Base-by-base conservation (phyloP, 2,113 vertebrate species). In the Lamprologus sp. region DNA sequence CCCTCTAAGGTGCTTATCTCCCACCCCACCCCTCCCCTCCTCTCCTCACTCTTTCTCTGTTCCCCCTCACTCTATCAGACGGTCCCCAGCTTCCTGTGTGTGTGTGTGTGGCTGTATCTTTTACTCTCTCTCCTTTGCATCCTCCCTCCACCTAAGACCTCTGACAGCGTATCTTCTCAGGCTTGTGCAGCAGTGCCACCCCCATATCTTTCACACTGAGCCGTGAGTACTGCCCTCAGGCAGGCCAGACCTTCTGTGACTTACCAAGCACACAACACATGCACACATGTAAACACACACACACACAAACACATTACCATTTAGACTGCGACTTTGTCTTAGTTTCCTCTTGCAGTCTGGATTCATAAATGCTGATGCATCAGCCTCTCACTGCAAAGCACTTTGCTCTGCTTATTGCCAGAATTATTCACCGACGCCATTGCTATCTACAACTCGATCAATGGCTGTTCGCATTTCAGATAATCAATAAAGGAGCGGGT, bases 1-100 rank as follows among this genome's bases (percentile, higher is more conserved):
- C 92, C 89, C 92, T 94, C 92, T 88, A 75, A 90, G 90, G 90
- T 79, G 70, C 89, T 93, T 93, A 92, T 94, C 93, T 92, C 79
- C 60, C 90, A 92, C 88, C 79, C 60, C 90, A 92, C 88, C 81
- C 85, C 85, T 75, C 49, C 89, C 83, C 81, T 83, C 87, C 53
- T 47, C 81, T 87, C 83, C 86, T 79, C 79, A 40, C 83, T 90
- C 81, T 84, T 47, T 17, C 28, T 79, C 55, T 81, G 26, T 9
- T 12, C 28, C 56, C 65, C 23, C 83, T 90, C 84, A 54, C 84
- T 88, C 81, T 87, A 45, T 90, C 82, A 77, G 89, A 23, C 40
- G 55, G 87, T 88, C 77, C 85, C 77, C 80, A 63, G 79, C 77
- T 84, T 35, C 60, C n/a, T 47, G 14, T 26, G 40, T 75, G 23